Conservation (phyloP, 2,888 invertebrate species). For the Pecten maximus region DNA sequence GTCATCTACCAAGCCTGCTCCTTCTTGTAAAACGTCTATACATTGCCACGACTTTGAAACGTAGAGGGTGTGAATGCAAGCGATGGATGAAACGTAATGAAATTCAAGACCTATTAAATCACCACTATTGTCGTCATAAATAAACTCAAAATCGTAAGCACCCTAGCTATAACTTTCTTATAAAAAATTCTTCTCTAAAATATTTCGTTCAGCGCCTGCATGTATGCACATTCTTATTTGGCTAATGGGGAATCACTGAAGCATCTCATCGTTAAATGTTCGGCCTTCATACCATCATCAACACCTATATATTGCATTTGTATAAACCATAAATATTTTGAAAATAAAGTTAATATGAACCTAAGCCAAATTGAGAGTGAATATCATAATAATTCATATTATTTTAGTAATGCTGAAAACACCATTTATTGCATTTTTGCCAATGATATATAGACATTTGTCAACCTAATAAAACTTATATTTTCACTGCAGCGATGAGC, state of each 20-base stretch:
- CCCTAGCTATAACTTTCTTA: slow-evolving; percentile 4
- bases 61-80: background rate
- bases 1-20: background rate
- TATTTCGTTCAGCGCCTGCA: background rate
- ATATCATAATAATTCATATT: too few species aligned
- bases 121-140: slow-evolving; percentile 26
- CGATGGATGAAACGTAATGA: background rate
- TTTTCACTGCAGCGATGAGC: too few species aligned
- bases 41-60: background rate
- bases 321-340: background rate
- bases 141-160: slow-evolving; percentile 11
- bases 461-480: too few species aligned
- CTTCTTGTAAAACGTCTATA: slow-evolving; percentile 2
- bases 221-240: background rate
- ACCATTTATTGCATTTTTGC: too few species aligned
- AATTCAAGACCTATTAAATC: slow-evolving; percentile 33
- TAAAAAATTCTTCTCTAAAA: background rate
- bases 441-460: too few species aligned
- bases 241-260: background rate
- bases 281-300: background rate
- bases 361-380: too few species aligned
- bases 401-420: too few species aligned
- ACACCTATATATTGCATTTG: background rate
- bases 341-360: background rate
- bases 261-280: background rate